A percentile compares a stretch with the other conserved stretches of the same genome.
Conservation (phyloP, 2,888 invertebrate genomes). For the Kryphioiulus occultus region DNA sequence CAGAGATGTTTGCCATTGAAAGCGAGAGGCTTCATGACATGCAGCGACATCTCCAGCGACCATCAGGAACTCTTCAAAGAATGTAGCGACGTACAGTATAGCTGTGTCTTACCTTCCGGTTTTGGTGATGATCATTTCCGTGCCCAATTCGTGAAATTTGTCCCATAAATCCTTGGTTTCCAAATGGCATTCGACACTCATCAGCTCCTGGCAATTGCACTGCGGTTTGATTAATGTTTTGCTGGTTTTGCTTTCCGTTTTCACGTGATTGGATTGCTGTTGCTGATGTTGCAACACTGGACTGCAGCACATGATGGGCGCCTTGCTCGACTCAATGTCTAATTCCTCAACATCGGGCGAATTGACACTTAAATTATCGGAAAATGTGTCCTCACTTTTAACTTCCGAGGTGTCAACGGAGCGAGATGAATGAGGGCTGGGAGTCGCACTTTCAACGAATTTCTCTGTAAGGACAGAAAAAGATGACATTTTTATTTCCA, state of each 20-base stretch:
- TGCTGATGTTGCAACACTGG: not conserved
- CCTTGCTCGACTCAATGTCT: slow-evolving; percentile 45
- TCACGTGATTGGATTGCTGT: not conserved
- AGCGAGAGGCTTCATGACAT: not conserved
- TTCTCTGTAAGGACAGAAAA: slow-evolving; percentile 35
- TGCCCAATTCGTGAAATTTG: slow-evolving; percentile 62
- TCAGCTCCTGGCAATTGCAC: slow-evolving; percentile 57
- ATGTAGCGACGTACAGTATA: not conserved
- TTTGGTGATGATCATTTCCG: slow-evolving; percentile 95
- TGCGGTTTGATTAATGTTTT: slow-evolving; percentile 53
- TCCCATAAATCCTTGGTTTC: slow-evolving; percentile 63
- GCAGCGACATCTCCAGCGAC: not conserved
- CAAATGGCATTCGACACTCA: slow-evolving; percentile 63
- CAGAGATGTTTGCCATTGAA: too few relatives aligned
- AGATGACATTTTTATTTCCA: too few relatives aligned
- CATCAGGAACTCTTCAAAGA: not conserved
- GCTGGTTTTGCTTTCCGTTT: slow-evolving; percentile 17
- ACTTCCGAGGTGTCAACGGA: slow-evolving; percentile 6
- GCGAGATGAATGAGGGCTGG: slow-evolving; percentile 33
- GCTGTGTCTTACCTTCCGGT: slow-evolving; percentile 88
- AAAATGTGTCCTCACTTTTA: slow-evolving; percentile 39
- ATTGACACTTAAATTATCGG: slow-evolving; percentile 44
- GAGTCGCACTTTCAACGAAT: slow-evolving; percentile 47
- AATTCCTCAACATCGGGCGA: slow-evolving; percentile 48
- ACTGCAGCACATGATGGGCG: slow-evolving; percentile 27